Base-by-base conservation (phyloP, 2,888 invertebrate genomes). In the Orchesella flavescens region DNA sequence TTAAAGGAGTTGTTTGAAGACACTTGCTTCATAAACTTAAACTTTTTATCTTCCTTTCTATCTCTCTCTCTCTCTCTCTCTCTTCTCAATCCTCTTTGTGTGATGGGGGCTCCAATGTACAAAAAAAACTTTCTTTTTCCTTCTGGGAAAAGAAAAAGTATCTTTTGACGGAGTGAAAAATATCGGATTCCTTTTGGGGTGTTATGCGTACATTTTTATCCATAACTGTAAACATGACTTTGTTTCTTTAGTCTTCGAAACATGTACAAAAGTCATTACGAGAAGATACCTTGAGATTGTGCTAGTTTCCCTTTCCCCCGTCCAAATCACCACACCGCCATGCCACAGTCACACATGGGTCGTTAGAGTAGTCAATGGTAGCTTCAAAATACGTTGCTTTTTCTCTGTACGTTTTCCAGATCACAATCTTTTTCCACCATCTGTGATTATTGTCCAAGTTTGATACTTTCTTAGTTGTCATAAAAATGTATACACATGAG, bases 91-190 rank as follows among this genome's bases (percentile, higher is more conserved):
- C n/a, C 10, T 49, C 49, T 3, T 15, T 15, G 3, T 12, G 49
- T 49, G 49, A 49, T 49, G 49, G 49, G n/a, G n/a, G n/a, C n/a
- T n/a, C n/a, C 1, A 53, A 34, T 71, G 55, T 61, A 61, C 17
- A 71, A 74, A 75, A 49, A 74, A 78, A 84, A 78, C 59, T 79
- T 85, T 85, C 44, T 61, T 77, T 77, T 73, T 53, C 83, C 76
- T 73, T 80, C 53, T 80, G 85, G 80, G 85, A 85, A 34, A 34
- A 34, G 84, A 86, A 83, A 19, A 61, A 68, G 68, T 23, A 85
- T 85, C 85, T 87, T 82, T 84, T 87, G 87, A 87, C 87, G 86
- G 85, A 85, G 84, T 87, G 87, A 87, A 85, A 87, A 87, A 87
- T 87, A 83, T 74, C 84, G 78, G 85, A 87, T 87, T 87, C 86